These are phyloP conservation scores for Saccostrea cuccullata DNA, from an alignment of 1,140 invertebrate genomes.

Conservation along the genomic window DNA sequence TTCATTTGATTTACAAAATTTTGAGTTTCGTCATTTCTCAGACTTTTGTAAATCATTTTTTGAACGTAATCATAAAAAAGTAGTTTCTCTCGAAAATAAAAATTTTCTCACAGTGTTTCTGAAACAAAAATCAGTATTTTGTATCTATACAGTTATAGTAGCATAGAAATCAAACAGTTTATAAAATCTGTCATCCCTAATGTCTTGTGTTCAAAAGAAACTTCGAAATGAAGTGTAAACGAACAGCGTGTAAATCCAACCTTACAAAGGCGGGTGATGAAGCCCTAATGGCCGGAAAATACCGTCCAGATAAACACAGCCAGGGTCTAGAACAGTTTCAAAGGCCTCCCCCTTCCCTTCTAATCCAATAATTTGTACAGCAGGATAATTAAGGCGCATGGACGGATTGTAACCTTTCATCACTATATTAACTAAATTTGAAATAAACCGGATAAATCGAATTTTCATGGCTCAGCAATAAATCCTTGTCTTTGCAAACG, in stretches of 20 bases:
- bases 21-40: neutral
- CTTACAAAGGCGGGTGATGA: constrained; percentile 22
- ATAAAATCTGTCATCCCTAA: constrained; percentile 22
- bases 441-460: constrained; percentile 31
- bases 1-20: neutral
- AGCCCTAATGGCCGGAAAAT: neutral
- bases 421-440: constrained; percentile 20
- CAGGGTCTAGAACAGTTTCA: neutral
- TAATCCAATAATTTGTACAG: constrained; percentile 38
- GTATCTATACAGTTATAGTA: constrained; percentile 4
- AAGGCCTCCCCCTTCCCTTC: constrained; percentile 21
- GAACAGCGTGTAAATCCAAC: constrained; percentile 22
- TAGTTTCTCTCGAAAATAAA: neutral
- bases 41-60: too few relatives aligned
- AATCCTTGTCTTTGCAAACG: constrained; percentile 33
- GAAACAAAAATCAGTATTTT: neutral
- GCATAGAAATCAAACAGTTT: constrained; percentile 27
- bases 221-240: constrained; percentile 29
- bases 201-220: constrained; percentile 27
- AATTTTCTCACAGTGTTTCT: neutral
- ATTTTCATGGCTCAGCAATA: constrained; percentile 22
- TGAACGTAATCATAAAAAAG: neutral
- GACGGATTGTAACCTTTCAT: constrained; percentile 5
- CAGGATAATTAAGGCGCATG: constrained; percentile 2
- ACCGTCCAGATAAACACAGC: constrained; percentile 21